Evolutionary conservation across 92 coral and sea anemone genomes (phyloP).

Genomic region (Diadumene lineata): DNA sequence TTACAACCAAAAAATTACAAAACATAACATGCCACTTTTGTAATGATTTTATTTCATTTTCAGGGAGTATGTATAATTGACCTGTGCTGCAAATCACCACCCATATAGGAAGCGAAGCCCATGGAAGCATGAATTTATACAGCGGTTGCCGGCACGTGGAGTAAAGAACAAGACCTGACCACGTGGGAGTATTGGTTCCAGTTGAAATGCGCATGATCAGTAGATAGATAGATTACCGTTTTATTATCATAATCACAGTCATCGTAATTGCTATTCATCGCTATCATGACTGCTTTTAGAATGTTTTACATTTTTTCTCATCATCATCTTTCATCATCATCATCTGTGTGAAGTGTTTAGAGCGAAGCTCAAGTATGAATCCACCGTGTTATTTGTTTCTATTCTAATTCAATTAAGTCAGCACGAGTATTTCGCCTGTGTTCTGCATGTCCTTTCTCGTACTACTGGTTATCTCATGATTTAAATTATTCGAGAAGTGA

Average conservation of each 20-base stretch:
- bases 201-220: conserved; percentile 6
- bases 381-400: too few species aligned
- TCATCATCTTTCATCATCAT: background rate
- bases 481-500: too few species aligned
- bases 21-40: background rate
- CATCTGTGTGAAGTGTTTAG: background rate
- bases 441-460: too few species aligned
- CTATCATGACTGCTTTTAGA: background rate
- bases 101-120: too few species aligned
- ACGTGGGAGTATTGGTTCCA: background rate
- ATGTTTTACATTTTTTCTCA: too few species aligned
- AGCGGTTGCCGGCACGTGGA: conserved; percentile 9
- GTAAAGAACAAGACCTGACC: too few species aligned
- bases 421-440: too few species aligned
- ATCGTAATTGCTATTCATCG: background rate
- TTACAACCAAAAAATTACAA: background rate
- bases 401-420: too few species aligned
- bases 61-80: conserved; percentile 12
- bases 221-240: background rate
- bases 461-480: too few species aligned
- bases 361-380: background rate
- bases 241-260: background rate
- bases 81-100: background rate
- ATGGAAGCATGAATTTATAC: too few species aligned
- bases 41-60: background rate